Percentiles rank a stretch among this genome's conserved stretches.
Evolutionary conservation across 2,797 vertebrate species (phyloP).

Genomic region (Loriculus beryllinus): DNA sequence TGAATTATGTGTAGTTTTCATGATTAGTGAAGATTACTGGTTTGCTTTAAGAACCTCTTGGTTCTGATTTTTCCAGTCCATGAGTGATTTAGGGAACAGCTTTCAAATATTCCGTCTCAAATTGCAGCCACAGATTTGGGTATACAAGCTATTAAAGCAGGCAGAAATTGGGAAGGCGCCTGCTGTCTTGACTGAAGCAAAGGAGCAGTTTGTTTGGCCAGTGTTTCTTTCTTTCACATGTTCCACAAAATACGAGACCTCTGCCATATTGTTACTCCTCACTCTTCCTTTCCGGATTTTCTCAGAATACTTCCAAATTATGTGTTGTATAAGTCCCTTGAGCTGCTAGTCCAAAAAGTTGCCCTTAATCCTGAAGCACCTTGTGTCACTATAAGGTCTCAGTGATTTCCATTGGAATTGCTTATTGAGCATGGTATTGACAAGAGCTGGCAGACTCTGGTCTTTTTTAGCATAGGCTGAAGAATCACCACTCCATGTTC

Average conservation of each 20-base stretch:
- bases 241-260: neutral
- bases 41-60: neutral
- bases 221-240: neutral
- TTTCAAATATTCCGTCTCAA: neutral
- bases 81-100: neutral
- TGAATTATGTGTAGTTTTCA: neutral
- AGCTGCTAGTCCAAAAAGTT: neutral
- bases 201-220: neutral
- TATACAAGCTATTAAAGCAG: neutral
- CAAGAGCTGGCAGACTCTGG: neutral
- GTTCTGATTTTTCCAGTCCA: neutral
- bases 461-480: neutral
- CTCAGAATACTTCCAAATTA: neutral
- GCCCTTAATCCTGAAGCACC: neutral
- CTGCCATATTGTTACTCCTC: neutral
- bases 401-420: neutral
- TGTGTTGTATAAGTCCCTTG: neutral
- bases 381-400: neutral
- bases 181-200: neutral
- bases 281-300: neutral
- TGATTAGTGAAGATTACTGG: constrained; percentile 21
- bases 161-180: neutral
- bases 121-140: neutral
- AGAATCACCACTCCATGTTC: neutral
- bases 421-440: neutral